Conservation (phyloP, 2,113 vertebrate genomes). For the Albula glossodonta region DNA sequence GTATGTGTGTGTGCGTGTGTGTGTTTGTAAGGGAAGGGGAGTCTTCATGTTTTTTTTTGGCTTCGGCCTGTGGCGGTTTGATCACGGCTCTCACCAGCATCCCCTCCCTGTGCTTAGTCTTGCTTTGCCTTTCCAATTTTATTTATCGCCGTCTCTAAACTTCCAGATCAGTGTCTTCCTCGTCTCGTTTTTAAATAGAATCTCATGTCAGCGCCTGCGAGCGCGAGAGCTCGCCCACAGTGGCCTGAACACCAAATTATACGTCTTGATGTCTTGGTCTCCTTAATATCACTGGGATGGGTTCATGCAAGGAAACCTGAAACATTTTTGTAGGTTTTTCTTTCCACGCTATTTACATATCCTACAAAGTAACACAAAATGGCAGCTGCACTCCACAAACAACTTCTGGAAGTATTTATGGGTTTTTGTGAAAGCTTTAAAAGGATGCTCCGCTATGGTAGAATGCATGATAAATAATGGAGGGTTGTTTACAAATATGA, state of each 20-base stretch:
- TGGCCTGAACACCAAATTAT: slow-evolving; percentile 1
- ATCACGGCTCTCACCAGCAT: background rate
- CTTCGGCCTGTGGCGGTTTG: background rate
- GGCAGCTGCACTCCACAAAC: slow-evolving; percentile 17
- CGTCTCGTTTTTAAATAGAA: background rate
- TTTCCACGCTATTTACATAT: slow-evolving; percentile 1
- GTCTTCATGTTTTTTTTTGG: background rate
- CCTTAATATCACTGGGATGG: background rate
- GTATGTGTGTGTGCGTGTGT: background rate
- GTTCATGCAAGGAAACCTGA: slow-evolving; percentile 1
- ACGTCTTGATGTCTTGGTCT: background rate
- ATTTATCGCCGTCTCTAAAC: background rate
- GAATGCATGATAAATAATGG: slow-evolving; percentile 22
- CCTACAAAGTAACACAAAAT: slow-evolving; percentile 22
- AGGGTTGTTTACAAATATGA: slow-evolving; percentile 23
- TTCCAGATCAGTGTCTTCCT: background rate
- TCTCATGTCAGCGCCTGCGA: background rate
- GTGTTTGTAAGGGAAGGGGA: no score
- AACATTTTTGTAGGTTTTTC: background rate
- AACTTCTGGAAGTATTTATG: slow-evolving; percentile 26
- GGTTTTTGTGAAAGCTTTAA: slow-evolving; percentile 12
- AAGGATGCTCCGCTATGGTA: slow-evolving; percentile 10
- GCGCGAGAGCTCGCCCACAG: background rate
- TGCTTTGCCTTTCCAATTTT: background rate
- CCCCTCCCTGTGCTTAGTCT: background rate